A percentile compares a stretch with the other conserved stretches of the same genome.
Evolutionary conservation across 2,113 vertebrate species (phyloP).

Genomic region (Calyptomena viridis): DNA sequence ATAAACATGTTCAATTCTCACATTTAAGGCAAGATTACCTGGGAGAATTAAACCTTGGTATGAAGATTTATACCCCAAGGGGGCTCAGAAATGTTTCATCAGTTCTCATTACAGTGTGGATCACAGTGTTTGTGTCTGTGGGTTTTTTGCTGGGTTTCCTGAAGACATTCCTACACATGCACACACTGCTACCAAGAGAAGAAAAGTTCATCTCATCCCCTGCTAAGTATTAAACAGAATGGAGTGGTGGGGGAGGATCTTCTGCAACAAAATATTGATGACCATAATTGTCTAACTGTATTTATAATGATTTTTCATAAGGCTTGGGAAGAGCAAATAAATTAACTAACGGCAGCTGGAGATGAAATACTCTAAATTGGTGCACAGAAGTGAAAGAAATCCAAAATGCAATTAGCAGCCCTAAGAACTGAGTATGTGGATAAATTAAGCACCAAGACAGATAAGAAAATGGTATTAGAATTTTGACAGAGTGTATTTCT

Average conservation of each 20-base stretch:
- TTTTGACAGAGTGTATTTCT: not conserved
- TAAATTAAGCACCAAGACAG: not conserved
- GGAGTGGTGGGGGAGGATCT: not conserved
- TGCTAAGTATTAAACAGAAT: not conserved
- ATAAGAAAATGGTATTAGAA: not conserved
- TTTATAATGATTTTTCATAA: not conserved
- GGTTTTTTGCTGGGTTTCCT: not conserved
- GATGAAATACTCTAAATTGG: not conserved
- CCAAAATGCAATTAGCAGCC: not conserved
- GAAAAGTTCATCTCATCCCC: not conserved
- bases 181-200: not conserved
- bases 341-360: not conserved
- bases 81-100: not conserved
- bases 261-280: not conserved
- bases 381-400: not conserved
- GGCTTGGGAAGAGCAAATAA: not conserved
- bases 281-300: not conserved
- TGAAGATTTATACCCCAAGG: not conserved
- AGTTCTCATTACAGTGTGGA: not conserved
- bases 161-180: not conserved
- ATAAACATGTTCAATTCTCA: not conserved
- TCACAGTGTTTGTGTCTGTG: not conserved
- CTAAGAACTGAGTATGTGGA: not conserved
- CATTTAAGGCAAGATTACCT: not conserved
- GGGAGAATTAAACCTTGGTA: not conserved